phyloP scores from a whole-genome alignment of 92 coral and sea anemone genomes.

The Umimayanthus chanpuru region DNA sequence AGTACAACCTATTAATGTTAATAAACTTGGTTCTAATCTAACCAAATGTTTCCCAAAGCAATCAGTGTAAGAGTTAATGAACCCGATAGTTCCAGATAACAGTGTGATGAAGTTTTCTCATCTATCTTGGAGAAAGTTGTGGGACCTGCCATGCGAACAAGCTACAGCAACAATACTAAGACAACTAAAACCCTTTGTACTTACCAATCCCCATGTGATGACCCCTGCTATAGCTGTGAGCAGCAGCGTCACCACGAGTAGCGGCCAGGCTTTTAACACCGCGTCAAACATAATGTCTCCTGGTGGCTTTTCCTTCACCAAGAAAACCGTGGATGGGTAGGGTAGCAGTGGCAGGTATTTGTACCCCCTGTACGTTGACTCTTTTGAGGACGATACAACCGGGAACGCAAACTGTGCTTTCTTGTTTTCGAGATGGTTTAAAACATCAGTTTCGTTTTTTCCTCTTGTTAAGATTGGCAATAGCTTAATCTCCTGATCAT shows the following conservation, averaged over 20 bases:
- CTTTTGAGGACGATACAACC: conserved; percentile 4
- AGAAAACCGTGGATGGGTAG: conserved; percentile 25
- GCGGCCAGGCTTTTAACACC: conserved; percentile 15
- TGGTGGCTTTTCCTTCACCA: neutral
- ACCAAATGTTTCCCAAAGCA: no score
- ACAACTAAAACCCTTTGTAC: neutral
- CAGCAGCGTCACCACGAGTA: conserved; percentile 16
- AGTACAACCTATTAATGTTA: no score
- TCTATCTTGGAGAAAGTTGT: no score
- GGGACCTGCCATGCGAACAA: no score
- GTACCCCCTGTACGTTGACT: conserved; percentile 18
- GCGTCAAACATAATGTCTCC: conserved; percentile 23
- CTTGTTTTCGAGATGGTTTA: neutral
- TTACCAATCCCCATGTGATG: conserved; percentile 15
- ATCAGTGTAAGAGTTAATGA: no score
- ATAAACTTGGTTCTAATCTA: no score
- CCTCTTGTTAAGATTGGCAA: neutral
- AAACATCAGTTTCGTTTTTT: conserved; percentile 22
- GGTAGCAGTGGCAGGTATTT: neutral
- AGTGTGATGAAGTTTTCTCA: no score
- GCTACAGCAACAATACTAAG: no score
- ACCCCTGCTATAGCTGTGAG: conserved; percentile 25
- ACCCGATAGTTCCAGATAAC: no score
- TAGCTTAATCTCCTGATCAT: neutral
- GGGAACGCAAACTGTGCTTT: conserved; percentile 20